These are phyloP conservation scores for Onychostruthus taczanowskii DNA, from an alignment of 2,113 vertebrate genomes.

Conservation along the genomic window DNA sequence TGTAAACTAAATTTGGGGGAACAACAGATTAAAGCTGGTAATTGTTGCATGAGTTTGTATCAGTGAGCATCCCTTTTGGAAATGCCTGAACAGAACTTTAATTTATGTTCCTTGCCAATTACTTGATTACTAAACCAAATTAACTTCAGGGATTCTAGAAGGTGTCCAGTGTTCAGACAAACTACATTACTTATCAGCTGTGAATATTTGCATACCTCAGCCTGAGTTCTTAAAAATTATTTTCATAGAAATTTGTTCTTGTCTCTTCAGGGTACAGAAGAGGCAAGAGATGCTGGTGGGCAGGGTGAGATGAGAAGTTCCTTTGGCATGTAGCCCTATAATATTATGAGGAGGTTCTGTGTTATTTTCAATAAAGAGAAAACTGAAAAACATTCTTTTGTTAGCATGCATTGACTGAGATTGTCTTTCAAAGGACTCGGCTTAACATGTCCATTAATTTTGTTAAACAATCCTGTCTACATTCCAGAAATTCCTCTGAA, in stretches of 20 bases:
- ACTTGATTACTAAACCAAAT: not conserved
- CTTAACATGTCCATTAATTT: not conserved
- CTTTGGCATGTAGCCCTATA: not conserved
- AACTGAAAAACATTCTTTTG: rapidly evolving
- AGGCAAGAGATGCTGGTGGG: not conserved
- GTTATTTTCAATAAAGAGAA: not conserved
- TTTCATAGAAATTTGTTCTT: not conserved
- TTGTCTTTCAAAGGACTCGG: not conserved
- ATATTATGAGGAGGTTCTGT: not conserved
- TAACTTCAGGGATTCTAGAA: not conserved
- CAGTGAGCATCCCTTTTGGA: not conserved
- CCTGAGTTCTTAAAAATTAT: not conserved
- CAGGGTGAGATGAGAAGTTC: not conserved
- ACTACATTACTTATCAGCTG: not conserved
- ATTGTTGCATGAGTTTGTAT: not conserved
- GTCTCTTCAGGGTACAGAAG: not conserved
- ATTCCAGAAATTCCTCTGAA: not conserved
- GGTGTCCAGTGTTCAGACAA: not conserved
- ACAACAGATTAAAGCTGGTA: not conserved
- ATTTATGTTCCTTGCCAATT: not conserved
- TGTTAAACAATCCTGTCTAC: not conserved
- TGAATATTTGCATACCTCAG: not conserved
- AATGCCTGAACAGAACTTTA: not conserved
- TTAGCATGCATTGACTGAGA: not conserved
- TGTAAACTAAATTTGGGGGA: not conserved